Base-by-base conservation (phyloP, 2,888 invertebrate genomes). In the Euplagia quadripunctaria region DNA sequence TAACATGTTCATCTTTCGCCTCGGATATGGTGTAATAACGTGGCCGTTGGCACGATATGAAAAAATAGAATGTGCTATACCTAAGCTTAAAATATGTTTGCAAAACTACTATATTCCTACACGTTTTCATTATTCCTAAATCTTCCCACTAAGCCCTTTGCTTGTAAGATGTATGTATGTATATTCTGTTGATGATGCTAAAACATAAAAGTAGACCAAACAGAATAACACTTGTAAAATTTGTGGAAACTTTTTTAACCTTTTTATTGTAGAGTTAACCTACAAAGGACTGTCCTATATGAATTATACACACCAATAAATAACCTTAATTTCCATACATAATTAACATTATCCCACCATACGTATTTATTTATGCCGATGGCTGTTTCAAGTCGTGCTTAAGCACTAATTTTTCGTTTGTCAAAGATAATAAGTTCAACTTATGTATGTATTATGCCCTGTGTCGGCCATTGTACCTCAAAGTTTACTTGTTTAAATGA, bases 291-390 rank as follows among this genome's bases (percentile, higher is more conserved):
- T 64, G 6, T 41, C 41, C 42, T 9, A 14, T 17, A 17, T 42
- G 16, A 63, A 41, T 63, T 31, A 64, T 31, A 70, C 9, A 51
- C 51, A 42, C 16, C 14, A 31, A 5, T 9, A 70, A 64, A 64
- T 70, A 3, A 20, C 12, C 14, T 14, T 64, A 52, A 64, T 64
- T 52, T 51, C 31, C 42, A 64, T 70, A 17, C 5, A 43, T 4
- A 42, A 64, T 64, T 70, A 52, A 64, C 70, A 65, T 46, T 42
- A 71, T 65, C 52, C 17, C 55, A 31, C 31, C 16, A 52, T 52
- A 20, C n/a, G 12, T 65, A 71, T 61, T 58, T 58, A 66, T 58
- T 71, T 66, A 58, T 68, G 73, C 52, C 43, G 17, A 43, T 16
- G 58, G 8, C 64, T 14, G n/a, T 68, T 17, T 52, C 42, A 16